A percentile compares a stretch with the other conserved stretches of the same genome.
phyloP scores from a whole-genome alignment of 1,140 invertebrate genomes.

The Dufourea novaeangliae region DNA sequence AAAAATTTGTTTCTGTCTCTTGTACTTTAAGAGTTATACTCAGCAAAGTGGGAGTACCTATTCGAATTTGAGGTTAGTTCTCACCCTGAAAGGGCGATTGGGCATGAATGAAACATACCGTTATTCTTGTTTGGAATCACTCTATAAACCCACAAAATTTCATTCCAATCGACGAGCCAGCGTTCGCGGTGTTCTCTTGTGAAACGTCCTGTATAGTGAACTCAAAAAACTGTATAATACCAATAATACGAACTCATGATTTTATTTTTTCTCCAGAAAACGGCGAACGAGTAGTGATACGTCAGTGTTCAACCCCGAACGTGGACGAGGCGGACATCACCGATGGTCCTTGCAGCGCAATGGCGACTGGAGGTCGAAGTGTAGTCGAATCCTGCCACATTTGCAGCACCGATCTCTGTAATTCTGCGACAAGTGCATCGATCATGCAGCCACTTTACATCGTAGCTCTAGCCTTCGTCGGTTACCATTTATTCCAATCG shows the following conservation, averaged over 20 bases:
- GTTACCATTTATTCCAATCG: slow-evolving; percentile 47
- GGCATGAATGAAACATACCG: too few relatives aligned
- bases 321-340: slow-evolving; percentile 80
- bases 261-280: slow-evolving; percentile 76
- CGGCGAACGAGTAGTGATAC: slow-evolving; percentile 78
- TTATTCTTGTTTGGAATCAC: too few relatives aligned
- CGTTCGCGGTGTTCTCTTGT: too few relatives aligned
- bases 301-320: slow-evolving; percentile 83
- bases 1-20: too few relatives aligned
- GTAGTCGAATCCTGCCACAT: slow-evolving; percentile 82
- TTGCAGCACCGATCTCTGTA: slow-evolving; percentile 83
- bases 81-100: too few relatives aligned
- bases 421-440: slow-evolving; percentile 75
- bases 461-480: slow-evolving; percentile 26
- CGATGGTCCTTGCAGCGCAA: slow-evolving; percentile 80
- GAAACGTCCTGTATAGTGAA: too few relatives aligned
- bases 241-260: background rate
- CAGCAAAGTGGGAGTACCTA: too few relatives aligned
- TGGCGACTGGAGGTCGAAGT: slow-evolving; percentile 78
- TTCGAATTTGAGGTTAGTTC: too few relatives aligned
- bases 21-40: too few relatives aligned
- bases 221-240: too few relatives aligned
- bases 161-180: too few relatives aligned
- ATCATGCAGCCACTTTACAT: slow-evolving; percentile 38
- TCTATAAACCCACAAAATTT: too few relatives aligned